These are phyloP conservation scores for Dolomedes plantarius DNA, from an alignment of 2,888 invertebrate genomes.

Conservation along the genomic window DNA sequence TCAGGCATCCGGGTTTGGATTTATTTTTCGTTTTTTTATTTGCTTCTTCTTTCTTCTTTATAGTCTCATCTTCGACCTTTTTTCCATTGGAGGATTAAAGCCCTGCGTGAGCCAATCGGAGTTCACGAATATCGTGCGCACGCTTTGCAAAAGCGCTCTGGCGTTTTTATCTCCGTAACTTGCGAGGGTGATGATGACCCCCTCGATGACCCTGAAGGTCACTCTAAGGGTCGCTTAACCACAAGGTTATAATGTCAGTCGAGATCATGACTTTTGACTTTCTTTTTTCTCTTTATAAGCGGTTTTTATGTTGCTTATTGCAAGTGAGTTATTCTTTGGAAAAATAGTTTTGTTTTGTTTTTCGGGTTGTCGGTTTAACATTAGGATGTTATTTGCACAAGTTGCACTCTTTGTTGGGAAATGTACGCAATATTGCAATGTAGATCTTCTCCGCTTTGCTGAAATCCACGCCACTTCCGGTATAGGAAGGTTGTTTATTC, in stretches of 20 bases:
- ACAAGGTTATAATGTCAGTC: background rate
- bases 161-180: background rate
- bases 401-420: too few relatives aligned
- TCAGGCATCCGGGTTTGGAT: background rate
- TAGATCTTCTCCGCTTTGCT: too few relatives aligned
- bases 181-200: slow-evolving; percentile 10
- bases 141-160: background rate
- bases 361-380: too few relatives aligned
- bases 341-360: background rate
- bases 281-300: background rate
- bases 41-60: background rate
- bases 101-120: background rate
- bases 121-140: slow-evolving; percentile 9
- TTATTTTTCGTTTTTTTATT: too few relatives aligned
- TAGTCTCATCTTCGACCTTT: background rate
- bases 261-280: slow-evolving; percentile 7
- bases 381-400: too few relatives aligned
- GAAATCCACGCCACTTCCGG: too few relatives aligned
- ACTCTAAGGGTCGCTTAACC: background rate
- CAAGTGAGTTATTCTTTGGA: background rate
- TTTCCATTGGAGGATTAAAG: background rate
- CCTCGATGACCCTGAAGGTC: background rate
- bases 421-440: too few relatives aligned
- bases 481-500: too few relatives aligned
- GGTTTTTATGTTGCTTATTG: background rate